Evolutionary conservation across 1,140 invertebrate genomes (phyloP), one percentile per base, ranked within the genome.

Genomic region (Acromyrmex charruanus): DNA sequence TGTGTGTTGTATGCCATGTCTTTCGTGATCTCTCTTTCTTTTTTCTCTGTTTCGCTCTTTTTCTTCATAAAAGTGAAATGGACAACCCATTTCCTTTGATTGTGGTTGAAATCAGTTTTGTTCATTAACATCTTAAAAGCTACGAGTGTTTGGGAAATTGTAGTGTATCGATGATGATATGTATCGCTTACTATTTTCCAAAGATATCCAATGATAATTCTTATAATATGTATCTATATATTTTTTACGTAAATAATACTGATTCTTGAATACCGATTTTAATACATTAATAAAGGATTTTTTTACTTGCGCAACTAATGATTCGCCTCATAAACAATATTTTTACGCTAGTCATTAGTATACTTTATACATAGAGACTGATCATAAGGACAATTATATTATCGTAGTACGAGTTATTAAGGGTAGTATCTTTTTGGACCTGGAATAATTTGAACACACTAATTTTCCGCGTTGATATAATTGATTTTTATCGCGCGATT

Each of bases 401-500:
- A n/a, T 65, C 2, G 16, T 16, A 35, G 9, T 39, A 44, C 4
- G 9, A 77, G 16, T 61, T 44, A 39, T 44, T 44, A 4, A 31
- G 3, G 3, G 3, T 31, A 31, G 3, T 31, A 31, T 31, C 31
- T 31, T 4, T 31, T 31, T 31, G 31, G 31, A 31, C 3, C 31
- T 31, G 31, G 3, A 31, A 31, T 31, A 31, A 31, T 31, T 31
- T 31, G 31, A 31, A 31, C 3, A 80, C 7, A 18, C 2, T 9
- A 53, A 66, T 63, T 18, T 61, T 63, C 21, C 53, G 59, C 63
- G n/a, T 12, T n/a, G 12, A 10, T 68, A n/a, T 88, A 89, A 80
- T 89, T 88, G 81, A 89, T 68, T 89, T 58, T 59, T 72, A 59
- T 88, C 61, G 39, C 74, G 66, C 14, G 72, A 88, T 5, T 59